Evolutionary conservation across 35 echinoderm and acorn worm species (phyloP).

Genomic region (Amphiura filiformis): DNA sequence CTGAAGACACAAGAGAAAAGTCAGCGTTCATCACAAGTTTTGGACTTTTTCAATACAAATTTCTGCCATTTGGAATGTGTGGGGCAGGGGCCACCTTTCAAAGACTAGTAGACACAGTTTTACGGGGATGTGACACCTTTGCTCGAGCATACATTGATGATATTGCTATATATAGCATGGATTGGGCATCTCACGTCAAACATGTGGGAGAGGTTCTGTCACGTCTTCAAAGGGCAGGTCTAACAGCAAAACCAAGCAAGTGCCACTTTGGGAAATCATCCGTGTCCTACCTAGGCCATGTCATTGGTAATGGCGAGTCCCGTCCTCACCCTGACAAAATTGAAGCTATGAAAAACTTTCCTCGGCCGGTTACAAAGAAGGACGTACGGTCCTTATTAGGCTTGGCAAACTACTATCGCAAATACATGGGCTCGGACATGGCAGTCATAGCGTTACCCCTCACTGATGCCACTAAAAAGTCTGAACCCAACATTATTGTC

Average conservation of each 20-base stretch:
- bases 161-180: conserved; percentile 16
- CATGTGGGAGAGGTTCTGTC: conserved; percentile 11
- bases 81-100: conserved; percentile 39
- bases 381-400: conserved; percentile 38
- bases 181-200: conserved; percentile 35
- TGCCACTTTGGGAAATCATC: neutral
- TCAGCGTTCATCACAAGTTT: conserved; percentile 24
- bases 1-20: conserved; percentile 16
- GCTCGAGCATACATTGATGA: conserved; percentile 68
- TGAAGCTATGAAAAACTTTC: conserved; percentile 16
- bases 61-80: conserved; percentile 27
- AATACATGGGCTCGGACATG: conserved; percentile 26
- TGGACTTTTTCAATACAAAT: conserved; percentile 22
- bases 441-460: conserved; percentile 31
- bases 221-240: conserved; percentile 26
- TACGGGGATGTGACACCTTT: neutral
- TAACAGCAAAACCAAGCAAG: conserved; percentile 55
- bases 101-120: conserved; percentile 29
- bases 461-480: conserved; percentile 35
- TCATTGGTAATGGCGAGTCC: conserved; percentile 38
- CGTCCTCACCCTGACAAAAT: conserved; percentile 35
- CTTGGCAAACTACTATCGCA: neutral
- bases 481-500: neutral
- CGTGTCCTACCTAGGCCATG: conserved; percentile 44
- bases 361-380: conserved; percentile 38